phyloP scores from a whole-genome alignment of 92 coral and sea anemone genomes.

The Actinostola sp. region DNA sequence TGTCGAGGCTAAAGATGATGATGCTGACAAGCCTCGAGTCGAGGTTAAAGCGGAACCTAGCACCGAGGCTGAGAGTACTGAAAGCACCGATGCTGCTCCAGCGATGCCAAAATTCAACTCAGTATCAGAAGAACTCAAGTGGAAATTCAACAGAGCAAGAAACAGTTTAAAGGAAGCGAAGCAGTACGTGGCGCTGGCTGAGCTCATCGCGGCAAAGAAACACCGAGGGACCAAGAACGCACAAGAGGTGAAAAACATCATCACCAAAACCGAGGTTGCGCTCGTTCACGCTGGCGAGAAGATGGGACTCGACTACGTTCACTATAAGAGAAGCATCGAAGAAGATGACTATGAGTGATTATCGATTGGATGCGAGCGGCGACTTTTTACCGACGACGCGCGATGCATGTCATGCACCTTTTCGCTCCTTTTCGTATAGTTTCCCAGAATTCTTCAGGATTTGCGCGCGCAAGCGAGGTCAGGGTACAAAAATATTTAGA shows the following conservation, averaged over 20 bases:
- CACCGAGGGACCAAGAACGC: slow-evolving; percentile 48
- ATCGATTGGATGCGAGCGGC: slow-evolving; percentile 9
- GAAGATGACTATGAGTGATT: slow-evolving; percentile 25
- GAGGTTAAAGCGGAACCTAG: background rate
- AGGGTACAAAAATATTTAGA: no score
- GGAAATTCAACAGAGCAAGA: slow-evolving; percentile 94
- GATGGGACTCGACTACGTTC: slow-evolving; percentile 94
- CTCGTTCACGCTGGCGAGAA: slow-evolving; percentile 94
- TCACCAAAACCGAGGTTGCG: slow-evolving; percentile 79
- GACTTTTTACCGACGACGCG: no score
- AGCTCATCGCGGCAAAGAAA: slow-evolving; percentile 49
- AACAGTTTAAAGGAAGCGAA: slow-evolving; percentile 80
- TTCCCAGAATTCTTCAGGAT: no score
- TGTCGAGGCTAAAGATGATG: background rate
- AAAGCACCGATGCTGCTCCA: background rate
- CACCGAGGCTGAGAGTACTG: slow-evolving; percentile 37
- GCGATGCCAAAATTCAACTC: slow-evolving; percentile 65
- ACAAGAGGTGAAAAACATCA: slow-evolving; percentile 72
- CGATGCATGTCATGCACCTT: no score
- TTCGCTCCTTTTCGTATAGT: no score
- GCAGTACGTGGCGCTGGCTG: slow-evolving; percentile 77
- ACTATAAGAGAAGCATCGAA: slow-evolving; percentile 63
- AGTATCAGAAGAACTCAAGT: slow-evolving; percentile 68
- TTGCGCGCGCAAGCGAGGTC: no score
- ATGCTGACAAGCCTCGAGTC: no score